A percentile compares a stretch with the other conserved stretches of the same genome.
phyloP scores from a whole-genome alignment of 2,888 invertebrate species.

The Watsonalla binaria region DNA sequence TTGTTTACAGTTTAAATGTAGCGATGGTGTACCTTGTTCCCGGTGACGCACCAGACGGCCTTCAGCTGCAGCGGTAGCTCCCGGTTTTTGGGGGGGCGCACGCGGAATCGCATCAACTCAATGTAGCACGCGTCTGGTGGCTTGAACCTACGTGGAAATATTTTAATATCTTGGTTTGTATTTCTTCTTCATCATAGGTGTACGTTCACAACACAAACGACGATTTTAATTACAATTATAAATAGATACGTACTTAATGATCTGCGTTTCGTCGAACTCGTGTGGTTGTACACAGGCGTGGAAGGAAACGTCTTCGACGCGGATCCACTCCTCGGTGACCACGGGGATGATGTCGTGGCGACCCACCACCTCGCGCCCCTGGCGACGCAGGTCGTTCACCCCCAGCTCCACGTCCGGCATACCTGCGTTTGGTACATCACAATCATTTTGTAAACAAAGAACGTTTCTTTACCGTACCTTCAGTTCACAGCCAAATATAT shows the following conservation, averaged over 20 bases:
- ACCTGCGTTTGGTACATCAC: constrained; percentile 64
- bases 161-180: too few relatives aligned
- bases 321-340: constrained; percentile 99
- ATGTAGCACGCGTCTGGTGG: constrained; percentile 99
- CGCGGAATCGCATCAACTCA: constrained; percentile 96
- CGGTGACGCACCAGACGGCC: constrained; percentile 91
- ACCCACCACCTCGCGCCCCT: constrained; percentile 99
- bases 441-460: too few relatives aligned
- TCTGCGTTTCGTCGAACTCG: constrained; percentile 90
- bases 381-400: constrained; percentile 97
- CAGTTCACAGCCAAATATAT: too few relatives aligned
- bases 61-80: constrained; percentile 98
- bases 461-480: too few relatives aligned
- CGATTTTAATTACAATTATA: background rate
- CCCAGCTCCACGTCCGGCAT: constrained; percentile 98
- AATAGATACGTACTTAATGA: constrained; percentile 83
- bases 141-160: constrained; percentile 83
- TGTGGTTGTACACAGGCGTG: constrained; percentile 95
- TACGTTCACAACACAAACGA: too few relatives aligned
- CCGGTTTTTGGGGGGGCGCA: constrained; percentile 95
- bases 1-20: too few relatives aligned
- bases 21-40: constrained; percentile 82
- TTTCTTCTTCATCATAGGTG: too few relatives aligned
- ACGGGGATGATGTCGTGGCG: constrained; percentile 99
- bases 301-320: constrained; percentile 95